Evolutionary conservation across 2,797 vertebrate genomes (phyloP).

Genomic region (Eulemur coronatus): DNA sequence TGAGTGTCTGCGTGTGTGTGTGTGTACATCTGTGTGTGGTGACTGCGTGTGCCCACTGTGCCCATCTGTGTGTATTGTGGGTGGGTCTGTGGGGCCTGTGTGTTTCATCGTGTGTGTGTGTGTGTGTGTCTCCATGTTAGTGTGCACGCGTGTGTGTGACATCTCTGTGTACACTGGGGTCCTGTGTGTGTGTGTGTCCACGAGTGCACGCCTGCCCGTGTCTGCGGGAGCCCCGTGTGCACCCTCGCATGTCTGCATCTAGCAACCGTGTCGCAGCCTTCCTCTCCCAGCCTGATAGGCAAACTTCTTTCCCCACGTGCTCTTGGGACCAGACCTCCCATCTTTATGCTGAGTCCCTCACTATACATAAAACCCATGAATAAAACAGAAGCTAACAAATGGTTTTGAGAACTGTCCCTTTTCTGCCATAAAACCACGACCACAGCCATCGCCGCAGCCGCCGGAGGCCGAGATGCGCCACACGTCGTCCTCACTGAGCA

Average conservation of each 20-base stretch:
- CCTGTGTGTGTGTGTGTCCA: neutral
- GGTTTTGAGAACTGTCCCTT: neutral
- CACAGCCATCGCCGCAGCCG: no score
- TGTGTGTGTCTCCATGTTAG: neutral
- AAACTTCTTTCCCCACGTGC: neutral
- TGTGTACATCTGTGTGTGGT: neutral
- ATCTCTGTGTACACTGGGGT: neutral
- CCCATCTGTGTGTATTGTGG: neutral
- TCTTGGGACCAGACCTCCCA: neutral
- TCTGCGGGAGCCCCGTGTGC: neutral
- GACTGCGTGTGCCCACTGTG: neutral
- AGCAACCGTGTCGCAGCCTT: neutral
- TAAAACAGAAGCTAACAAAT: neutral
- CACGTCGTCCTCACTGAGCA: neutral
- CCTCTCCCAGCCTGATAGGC: neutral
- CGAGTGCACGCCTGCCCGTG: neutral
- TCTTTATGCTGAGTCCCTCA: neutral
- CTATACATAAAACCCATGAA: neutral
- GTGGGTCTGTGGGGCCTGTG: neutral
- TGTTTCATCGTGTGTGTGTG: neutral
- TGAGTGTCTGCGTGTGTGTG: rapidly evolving
- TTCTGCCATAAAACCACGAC: neutral
- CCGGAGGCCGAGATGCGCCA: rapidly evolving
- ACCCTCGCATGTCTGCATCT: neutral
- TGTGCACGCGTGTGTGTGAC: neutral